phyloP scores from a whole-genome alignment of 2,113 vertebrate genomes.

The Chiloscyllium plagiosum region DNA sequence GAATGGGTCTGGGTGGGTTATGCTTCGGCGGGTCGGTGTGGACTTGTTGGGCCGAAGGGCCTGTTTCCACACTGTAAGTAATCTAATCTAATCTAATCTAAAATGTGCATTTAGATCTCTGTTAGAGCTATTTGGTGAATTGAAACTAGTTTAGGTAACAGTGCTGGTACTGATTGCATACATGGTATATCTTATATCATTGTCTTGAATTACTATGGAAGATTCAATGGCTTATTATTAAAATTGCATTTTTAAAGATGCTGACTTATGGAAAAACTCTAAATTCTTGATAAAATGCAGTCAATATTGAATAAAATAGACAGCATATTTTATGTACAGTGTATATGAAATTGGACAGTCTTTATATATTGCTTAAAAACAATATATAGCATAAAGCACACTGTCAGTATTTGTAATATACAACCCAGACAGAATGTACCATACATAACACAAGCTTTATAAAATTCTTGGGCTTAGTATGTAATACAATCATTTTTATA shows the following conservation, averaged over 20 bases:
- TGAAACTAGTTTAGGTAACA: not conserved
- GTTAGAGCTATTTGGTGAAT: not conserved
- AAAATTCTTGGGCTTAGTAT: not conserved
- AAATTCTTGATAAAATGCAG: not conserved
- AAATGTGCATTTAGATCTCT: not conserved
- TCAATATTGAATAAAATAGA: not conserved
- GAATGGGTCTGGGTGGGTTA: no score
- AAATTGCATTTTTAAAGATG: not conserved
- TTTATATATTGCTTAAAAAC: not conserved
- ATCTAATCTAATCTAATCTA: no score
- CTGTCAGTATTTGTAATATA: not conserved
- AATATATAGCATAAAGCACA: not conserved
- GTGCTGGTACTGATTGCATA: not conserved
- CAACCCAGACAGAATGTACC: not conserved
- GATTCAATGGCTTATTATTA: not conserved
- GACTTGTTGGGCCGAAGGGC: no score
- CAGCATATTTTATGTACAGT: no score
- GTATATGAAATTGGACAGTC: not conserved
- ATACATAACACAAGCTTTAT: not conserved
- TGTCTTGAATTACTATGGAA: no score
- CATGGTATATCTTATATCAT: not conserved
- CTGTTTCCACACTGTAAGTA: no score
- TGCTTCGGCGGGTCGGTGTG: no score
- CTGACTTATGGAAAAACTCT: not conserved
- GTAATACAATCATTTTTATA: not conserved